A percentile compares a stretch with the other conserved stretches of the same genome.
These are phyloP conservation scores for Aphrocallistes beatrix DNA, from an alignment of 37 sponge, comb jelly and placozoan genomes.

Conservation along the genomic window DNA sequence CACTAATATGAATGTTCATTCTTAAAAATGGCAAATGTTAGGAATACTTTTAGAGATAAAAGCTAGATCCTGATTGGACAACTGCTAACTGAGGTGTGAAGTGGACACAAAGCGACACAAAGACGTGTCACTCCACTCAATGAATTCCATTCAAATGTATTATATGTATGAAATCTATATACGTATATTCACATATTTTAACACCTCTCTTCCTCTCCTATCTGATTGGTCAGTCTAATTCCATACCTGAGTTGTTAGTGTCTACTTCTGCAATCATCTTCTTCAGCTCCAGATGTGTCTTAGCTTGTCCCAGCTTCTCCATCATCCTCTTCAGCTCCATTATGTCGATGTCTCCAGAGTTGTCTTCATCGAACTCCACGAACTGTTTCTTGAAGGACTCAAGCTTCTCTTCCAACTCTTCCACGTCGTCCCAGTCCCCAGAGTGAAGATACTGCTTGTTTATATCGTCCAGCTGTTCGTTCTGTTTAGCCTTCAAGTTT, in stretches of 20 bases:
- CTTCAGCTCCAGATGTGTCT: constrained; percentile 85
- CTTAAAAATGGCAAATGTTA: too few relatives aligned
- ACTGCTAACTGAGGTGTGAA: too few relatives aligned
- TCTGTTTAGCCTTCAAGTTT: constrained; percentile 42
- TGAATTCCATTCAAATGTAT: too few relatives aligned
- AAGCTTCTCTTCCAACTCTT: constrained; percentile 65
- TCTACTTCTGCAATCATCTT: constrained; percentile 95
- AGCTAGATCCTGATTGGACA: too few relatives aligned
- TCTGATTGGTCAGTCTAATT: too few relatives aligned
- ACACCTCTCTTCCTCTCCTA: not conserved
- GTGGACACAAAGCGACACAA: too few relatives aligned
- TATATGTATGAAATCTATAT: too few relatives aligned
- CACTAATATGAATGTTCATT: too few relatives aligned
- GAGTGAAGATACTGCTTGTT: constrained; percentile 44
- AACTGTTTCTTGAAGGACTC: constrained; percentile 68
- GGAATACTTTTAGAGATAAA: too few relatives aligned
- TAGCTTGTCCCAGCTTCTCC: constrained; percentile 90
- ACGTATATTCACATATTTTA: too few relatives aligned
- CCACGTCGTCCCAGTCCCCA: constrained; percentile 75
- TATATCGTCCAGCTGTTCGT: constrained; percentile 39
- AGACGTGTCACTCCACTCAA: too few relatives aligned
- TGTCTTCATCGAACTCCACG: constrained; percentile 85
- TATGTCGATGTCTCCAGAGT: constrained; percentile 90
- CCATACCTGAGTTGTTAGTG: constrained; percentile 61
- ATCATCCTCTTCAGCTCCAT: constrained; percentile 94